Evolutionary conservation across 2,888 invertebrate genomes (phyloP), one percentile per base, ranked within the genome.

Genomic region (Smittia aterrima): DNA sequence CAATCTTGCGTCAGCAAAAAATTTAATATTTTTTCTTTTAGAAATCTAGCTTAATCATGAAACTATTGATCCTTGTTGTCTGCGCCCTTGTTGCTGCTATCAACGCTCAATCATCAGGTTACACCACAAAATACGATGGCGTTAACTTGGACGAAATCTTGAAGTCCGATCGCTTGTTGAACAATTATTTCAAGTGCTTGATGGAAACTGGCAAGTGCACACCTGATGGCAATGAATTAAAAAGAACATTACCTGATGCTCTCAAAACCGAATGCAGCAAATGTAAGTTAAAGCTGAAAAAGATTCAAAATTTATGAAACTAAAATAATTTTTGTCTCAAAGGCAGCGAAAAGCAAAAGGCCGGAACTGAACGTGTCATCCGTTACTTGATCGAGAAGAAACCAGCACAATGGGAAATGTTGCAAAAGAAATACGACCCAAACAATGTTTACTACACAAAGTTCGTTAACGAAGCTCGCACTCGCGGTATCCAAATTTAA

Each of bases 231-330:
- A 85, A 86, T 76, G 89, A 89, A 80, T 82, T 92, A 11, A 92
- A 89, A 84, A 84, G 90, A 88, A 80, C 85, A 1, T 83, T 92
- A 1, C 91, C 92, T 0, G 92, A 92, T 77, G 92, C 92, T 0
- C 81, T 92, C 54, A 82, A 86, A 76, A 87, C 86, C 1, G 88
- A 88, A 68, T 92, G 92, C 80, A 78, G 79, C 73, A 89, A 90
- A 79, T 92, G 92, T 79, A 89, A 53, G 47, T 32, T 32, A 32
- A 40, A 67, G 3, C 40, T 67, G n/a, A n/a, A n/a, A n/a, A n/a
- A n/a, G n/a, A n/a, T n/a, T n/a, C n/a, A n/a, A n/a, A n/a, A n/a
- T 16, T 47, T 47, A 13, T 18, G n/a, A 16, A 66, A 66, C 1
- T 18, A 3, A 47, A 2, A 11, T 16, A 13, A 64, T 13, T 64